Conservation (phyloP, 2,888 invertebrate genomes). For the Selenia dentaria region DNA sequence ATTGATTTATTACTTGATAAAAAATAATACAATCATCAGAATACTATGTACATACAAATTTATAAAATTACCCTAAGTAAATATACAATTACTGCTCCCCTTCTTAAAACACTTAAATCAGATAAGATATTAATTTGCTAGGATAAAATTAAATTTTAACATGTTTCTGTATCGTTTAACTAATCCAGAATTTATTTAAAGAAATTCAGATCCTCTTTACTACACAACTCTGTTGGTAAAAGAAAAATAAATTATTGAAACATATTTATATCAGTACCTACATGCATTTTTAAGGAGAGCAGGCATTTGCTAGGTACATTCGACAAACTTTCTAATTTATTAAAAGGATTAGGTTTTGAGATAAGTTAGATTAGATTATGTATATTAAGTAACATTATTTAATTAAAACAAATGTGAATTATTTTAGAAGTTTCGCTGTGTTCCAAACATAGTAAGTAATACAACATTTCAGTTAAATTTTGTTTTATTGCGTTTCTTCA, state of each 20-base stretch:
- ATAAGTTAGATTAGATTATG: too few relatives aligned
- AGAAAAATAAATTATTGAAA: not conserved
- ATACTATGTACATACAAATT: constrained; percentile 70
- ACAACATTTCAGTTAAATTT: too few relatives aligned
- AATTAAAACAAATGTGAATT: too few relatives aligned
- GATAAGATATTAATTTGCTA: constrained; percentile 24
- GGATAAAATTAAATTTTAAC: constrained; percentile 18
- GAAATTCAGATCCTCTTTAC: not conserved
- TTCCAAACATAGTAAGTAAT: too few relatives aligned
- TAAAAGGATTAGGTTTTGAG: too few relatives aligned
- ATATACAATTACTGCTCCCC: constrained; percentile 41
- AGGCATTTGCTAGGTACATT: too few relatives aligned
- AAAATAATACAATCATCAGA: constrained; percentile 29
- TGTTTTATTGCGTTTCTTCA: too few relatives aligned
- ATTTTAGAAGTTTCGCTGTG: too few relatives aligned
- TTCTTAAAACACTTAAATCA: constrained; percentile 19
- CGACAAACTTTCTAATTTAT: too few relatives aligned
- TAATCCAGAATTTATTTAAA: constrained; percentile 10
- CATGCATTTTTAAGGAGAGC: too few relatives aligned
- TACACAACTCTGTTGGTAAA: not conserved
- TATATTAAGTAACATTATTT: too few relatives aligned
- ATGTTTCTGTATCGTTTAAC: constrained; percentile 15
- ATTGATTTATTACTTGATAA: constrained; percentile 46
- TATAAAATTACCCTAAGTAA: constrained; percentile 63
- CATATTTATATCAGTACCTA: too few relatives aligned